Evolutionary conservation across 2,113 vertebrate genomes (phyloP), one percentile per base, ranked within the genome.

Genomic region (Sarotherodon lohbergeri): DNA sequence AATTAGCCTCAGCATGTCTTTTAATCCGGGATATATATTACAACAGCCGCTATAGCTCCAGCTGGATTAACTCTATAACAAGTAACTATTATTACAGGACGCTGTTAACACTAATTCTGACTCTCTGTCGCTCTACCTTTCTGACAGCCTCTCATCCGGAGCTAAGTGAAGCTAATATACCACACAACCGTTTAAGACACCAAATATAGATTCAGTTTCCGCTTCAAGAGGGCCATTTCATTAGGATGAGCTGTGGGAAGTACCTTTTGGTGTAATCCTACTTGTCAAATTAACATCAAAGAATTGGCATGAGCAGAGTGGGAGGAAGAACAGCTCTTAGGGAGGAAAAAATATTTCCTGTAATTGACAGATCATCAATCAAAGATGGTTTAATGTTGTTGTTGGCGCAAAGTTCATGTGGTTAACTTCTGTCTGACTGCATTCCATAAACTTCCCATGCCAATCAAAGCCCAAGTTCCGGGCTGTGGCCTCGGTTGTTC

Each of bases 1-100:
- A 97, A 91, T 94, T 92, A 93, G 85, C 84, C 12, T 27, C 63
- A n/a, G 83, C 68, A 96, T 97, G 96, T 95, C 89, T 96, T 96
- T 97, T 97, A 96, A 97, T 98, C 95, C 95, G 91, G 94, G 22
- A 86, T 94, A 96, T 94, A 96, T 97, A 98, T 97, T 96, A 95
- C 94, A 94, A 91, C 81, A 88, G 84, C 59, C 27, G 9, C 82
- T 59, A 87, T 85, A 90, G 90, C 94, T 94, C 91, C 10, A 34
- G 82, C 57, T 91, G 92, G 94, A 96, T 95, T 95, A 95, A 82
- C 88, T 90, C 90, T 93, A 93, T 94, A 93, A 92, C 90, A 86
- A 88, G 57, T 85, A 88, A 87, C 90, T 93, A 88, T 93, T 88
- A 94, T 93, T 93, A 90, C 86, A 93, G 90, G 86, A 80, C 80